Evolutionary conservation across 2,888 invertebrate species (phyloP), one percentile per base, ranked within the genome.

Genomic region (Argyra leucocephala): DNA sequence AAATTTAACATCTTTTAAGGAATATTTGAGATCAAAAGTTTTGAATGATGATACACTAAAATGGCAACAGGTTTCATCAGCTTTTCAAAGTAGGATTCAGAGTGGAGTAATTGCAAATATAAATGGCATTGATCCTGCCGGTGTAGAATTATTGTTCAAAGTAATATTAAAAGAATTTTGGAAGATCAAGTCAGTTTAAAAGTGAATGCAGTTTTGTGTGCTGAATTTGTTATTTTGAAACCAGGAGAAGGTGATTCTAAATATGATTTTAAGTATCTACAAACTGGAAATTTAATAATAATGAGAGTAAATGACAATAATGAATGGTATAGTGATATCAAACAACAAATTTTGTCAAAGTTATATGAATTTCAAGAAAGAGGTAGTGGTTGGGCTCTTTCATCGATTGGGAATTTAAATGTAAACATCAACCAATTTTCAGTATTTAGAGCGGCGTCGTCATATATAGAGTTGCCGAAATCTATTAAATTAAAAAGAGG

Each of bases 341-440:
- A 7, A 22, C 22, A 22, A 22, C 10, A 10, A 58, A 22, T 58
- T 58, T 22, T 58, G 2, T n/a, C 31, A 6, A 22, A 62, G 21
- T 31, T 62, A 9, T 37, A 62, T 18, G 36, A 62, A 37, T 62
- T 36, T 37, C 62, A 62, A 21, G 37, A 62, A 22, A 18, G 37
- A 21, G 36, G 18, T 37, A 62, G 62, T 37, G 62, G 37, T 18
- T 62, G 31, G 26, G 62, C 62, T 22, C 22, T 62, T 12, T 36
- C 22, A 37, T 36, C n/a, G 12, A 62, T 62, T 22, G 37, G 21
- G 2, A 62, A 62, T 62, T 37, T 62, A 31, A 7, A 12, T 36
- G 18, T 62, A 1, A 62, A 62, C 21, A 62, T 62, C 7, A 62
- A 62, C 23, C 18, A 36, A 36, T 36, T 23, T 36, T 15, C 26